phyloP scores from a whole-genome alignment of 1,140 invertebrate genomes.

The Drosophila chauvacae region DNA sequence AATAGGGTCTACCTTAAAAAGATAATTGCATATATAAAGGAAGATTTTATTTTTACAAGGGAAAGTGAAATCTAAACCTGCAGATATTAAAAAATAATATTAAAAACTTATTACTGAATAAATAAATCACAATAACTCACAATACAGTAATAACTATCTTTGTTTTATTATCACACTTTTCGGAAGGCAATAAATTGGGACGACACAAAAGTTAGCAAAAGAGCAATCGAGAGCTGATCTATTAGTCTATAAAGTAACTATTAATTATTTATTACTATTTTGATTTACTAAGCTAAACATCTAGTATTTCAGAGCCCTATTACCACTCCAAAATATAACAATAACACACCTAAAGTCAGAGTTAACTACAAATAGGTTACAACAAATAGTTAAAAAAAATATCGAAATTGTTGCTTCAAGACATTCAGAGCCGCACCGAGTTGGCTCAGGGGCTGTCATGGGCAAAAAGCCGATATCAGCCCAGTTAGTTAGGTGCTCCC shows the following conservation, averaged over 20 bases:
- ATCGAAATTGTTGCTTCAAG: conserved; percentile 3
- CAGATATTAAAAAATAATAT: not conserved
- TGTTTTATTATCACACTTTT: not conserved
- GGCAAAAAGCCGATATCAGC: conserved; percentile 41
- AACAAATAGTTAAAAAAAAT: not conserved
- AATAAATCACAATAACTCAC: not conserved
- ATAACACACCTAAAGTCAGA: not conserved
- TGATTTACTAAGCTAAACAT: not conserved
- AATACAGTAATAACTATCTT: not conserved
- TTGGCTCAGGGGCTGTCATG: conserved; percentile 25
- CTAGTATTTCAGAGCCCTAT: not conserved
- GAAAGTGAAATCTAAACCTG: too few relatives aligned
- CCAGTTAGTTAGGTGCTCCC: conserved; percentile 28
- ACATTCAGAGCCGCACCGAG: conserved; percentile 19
- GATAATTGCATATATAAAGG: too few relatives aligned
- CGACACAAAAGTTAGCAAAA: not conserved
- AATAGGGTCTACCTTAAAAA: too few relatives aligned
- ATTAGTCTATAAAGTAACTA: not conserved
- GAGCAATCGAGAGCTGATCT: not conserved
- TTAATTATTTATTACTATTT: too few relatives aligned
- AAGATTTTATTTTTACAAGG: too few relatives aligned
- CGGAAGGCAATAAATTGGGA: not conserved
- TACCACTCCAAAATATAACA: too few relatives aligned
- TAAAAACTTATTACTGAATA: not conserved
- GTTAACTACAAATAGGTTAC: not conserved